These are phyloP conservation scores for Hyles vespertilio DNA, from an alignment of 1,140 invertebrate genomes.

Conservation along the genomic window DNA sequence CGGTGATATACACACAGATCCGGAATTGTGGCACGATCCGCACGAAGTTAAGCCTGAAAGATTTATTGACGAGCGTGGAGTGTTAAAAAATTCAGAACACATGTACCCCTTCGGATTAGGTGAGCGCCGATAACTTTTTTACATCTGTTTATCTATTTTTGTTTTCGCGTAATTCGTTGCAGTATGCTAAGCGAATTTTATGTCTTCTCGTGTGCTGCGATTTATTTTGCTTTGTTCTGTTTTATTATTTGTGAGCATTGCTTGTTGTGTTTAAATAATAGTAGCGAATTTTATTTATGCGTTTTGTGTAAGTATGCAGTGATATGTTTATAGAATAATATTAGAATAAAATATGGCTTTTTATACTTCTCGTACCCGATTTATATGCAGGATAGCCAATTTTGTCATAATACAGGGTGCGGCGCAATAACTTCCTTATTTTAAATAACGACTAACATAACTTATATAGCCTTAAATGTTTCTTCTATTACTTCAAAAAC, in stretches of 20 bases:
- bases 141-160: constrained; percentile 5
- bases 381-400: too few relatives aligned
- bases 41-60: constrained; percentile 84
- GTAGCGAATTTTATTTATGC: not conserved
- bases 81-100: constrained; percentile 72
- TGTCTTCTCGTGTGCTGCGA: too few relatives aligned
- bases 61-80: constrained; percentile 66
- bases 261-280: not conserved
- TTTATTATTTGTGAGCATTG: not conserved
- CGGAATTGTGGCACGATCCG: constrained; percentile 81
- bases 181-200: constrained; percentile 6
- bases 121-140: constrained; percentile 36
- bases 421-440: too few relatives aligned
- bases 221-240: not conserved
- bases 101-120: constrained; percentile 84
- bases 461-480: too few relatives aligned
- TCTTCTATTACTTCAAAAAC: too few relatives aligned
- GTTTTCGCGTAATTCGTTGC: constrained; percentile 10
- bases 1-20: constrained; percentile 80
- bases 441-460: too few relatives aligned
- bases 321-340: too few relatives aligned
- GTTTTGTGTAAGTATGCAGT: too few relatives aligned
- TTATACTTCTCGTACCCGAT: too few relatives aligned
- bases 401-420: too few relatives aligned
- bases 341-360: too few relatives aligned